Base-by-base conservation (phyloP, 1,140 invertebrate genomes). In the Ips nitidus region DNA sequence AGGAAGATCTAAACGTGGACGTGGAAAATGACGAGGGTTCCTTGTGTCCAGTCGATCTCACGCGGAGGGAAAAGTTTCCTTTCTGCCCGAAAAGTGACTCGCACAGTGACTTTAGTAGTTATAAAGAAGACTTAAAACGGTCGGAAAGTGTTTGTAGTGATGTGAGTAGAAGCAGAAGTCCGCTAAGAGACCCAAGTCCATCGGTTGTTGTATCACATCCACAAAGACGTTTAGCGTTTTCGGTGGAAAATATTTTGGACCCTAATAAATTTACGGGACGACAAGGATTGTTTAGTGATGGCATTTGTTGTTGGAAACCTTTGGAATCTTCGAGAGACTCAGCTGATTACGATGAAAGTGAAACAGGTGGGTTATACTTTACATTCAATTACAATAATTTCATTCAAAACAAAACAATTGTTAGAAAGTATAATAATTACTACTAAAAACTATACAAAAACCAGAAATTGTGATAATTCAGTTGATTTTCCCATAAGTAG, bases 171-270 rank as follows among this genome's bases (percentile, higher is more conserved):
- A 80, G 80, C 65, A 75, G 79, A 52, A 80, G 79, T 71, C 80
- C 81, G 4, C 8, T 65, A 38, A 38, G 47, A n/a, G 71, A 78
- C 50, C 70, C 72, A 4, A 81, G 80, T 75, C 81, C 81, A 53
- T 81, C 80, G 74, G 76, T 77, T 73, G 76, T 77, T 43, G 79
- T 78, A 57, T 69, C 77, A 36, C 77, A 79, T 57, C 78, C 76
- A 47, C 78, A 81, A 62, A 75, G 84, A 75, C 82, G 87, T 55
- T 81, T 94, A 58, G 90, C 91, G 0, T 96, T 95, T 80, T 94
- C 93, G 2, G 93, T 96, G 3, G 93, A 95, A 81, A 95, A 96
- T 79, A 95, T 96, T 65, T 82, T 96, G 42, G 93, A 95, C 79
- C 93, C 93, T 0, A 94, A 89, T 69, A 95, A 95, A 80, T 95